These are phyloP conservation scores for Drosophila micromelanica DNA, from an alignment of 1,140 invertebrate species.

Conservation along the genomic window DNA sequence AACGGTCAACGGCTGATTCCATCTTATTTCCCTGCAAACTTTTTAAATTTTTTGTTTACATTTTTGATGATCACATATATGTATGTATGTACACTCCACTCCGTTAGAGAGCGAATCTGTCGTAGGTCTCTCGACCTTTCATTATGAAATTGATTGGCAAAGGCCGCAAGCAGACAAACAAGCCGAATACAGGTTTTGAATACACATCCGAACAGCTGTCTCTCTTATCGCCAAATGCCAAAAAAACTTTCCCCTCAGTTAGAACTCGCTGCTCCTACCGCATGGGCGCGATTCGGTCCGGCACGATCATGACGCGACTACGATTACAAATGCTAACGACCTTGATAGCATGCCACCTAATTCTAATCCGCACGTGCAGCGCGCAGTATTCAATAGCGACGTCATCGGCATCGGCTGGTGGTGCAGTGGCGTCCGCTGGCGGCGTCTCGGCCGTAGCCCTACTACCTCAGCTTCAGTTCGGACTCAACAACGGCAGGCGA, in stretches of 20 bases:
- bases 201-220: conserved; percentile 24
- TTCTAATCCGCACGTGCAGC: conserved; percentile 16
- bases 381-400: conserved; percentile 45
- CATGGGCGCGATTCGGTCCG: conserved; percentile 22
- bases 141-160: conserved; percentile 34
- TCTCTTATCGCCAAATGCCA: conserved; percentile 43
- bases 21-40: conserved; percentile 36
- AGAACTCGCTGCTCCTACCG: conserved; percentile 50
- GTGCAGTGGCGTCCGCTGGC: conserved; percentile 53
- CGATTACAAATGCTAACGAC: conserved; percentile 17
- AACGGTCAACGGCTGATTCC: conserved; percentile 19
- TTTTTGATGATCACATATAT: conserved; percentile 31
- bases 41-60: conserved; percentile 22
- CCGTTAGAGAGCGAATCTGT: conserved; percentile 27
- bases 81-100: too few species aligned
- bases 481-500: conserved; percentile 13
- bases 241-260: conserved; percentile 53
- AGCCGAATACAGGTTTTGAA: conserved; percentile 61
- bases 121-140: conserved; percentile 17
- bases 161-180: conserved; percentile 15
- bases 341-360: conserved; percentile 12
- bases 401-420: conserved; percentile 33
- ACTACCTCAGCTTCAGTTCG: conserved; percentile 45
- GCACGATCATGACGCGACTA: conserved; percentile 54
- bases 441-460: conserved; percentile 17